A percentile compares a stretch with the other conserved stretches of the same genome.
These are phyloP conservation scores for Garra rufa DNA, from an alignment of 2,113 vertebrate species.

Conservation along the genomic window DNA sequence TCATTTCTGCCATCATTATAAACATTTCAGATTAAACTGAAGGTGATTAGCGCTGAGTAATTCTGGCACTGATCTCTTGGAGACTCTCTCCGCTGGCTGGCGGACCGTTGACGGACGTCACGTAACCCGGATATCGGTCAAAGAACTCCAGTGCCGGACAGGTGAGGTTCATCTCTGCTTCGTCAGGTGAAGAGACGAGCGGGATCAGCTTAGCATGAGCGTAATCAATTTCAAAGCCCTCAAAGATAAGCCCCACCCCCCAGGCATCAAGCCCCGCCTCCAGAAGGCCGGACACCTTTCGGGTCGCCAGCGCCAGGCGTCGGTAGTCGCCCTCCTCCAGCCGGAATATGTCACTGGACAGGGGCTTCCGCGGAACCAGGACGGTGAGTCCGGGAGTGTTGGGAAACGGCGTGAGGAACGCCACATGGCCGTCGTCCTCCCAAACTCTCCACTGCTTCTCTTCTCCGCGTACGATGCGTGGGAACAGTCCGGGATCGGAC, in stretches of 20 bases:
- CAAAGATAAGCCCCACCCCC: conserved; percentile 76
- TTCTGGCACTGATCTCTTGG: conserved; percentile 58
- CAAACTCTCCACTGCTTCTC: conserved; percentile 80
- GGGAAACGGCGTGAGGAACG: conserved; percentile 80
- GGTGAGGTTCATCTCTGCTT: not conserved
- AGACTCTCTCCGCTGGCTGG: conserved; percentile 64
- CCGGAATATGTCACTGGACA: conserved; percentile 76
- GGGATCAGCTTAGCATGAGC: conserved; percentile 79
- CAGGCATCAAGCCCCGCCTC: conserved; percentile 64
- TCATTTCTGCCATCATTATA: too few species aligned
- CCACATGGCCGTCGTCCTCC: conserved; percentile 74
- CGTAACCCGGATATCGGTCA: conserved; percentile 73
- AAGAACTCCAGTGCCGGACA: conserved; percentile 48
- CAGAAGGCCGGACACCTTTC: conserved; percentile 66
- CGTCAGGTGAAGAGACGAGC: conserved; percentile 42
- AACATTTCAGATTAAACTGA: not conserved
- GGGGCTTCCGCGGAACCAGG: conserved; percentile 74
- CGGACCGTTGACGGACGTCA: conserved; percentile 75
- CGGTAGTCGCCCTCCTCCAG: conserved; percentile 69
- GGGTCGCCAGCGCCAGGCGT: conserved; percentile 64
- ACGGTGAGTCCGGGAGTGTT: conserved; percentile 76
- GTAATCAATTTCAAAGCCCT: conserved; percentile 80
- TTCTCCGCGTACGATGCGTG: conserved; percentile 76
- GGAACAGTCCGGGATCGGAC: conserved; percentile 66
- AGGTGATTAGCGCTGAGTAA: conserved; percentile 42